phyloP scores from a whole-genome alignment of 2,113 vertebrate genomes.

The Eubucco bourcierii region DNA sequence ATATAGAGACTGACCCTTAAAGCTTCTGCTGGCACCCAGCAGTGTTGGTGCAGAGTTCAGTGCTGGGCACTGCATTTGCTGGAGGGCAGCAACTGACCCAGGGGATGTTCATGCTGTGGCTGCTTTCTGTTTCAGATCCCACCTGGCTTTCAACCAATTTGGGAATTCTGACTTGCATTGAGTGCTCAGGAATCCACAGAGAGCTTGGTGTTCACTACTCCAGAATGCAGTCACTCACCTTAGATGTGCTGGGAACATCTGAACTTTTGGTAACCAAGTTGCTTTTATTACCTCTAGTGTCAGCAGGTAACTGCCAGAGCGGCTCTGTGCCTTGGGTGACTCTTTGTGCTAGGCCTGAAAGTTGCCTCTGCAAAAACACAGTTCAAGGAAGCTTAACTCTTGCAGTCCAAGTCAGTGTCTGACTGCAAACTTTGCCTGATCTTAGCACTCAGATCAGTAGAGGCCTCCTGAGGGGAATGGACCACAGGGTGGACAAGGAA shows the following conservation, averaged over 20 bases:
- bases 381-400: not conserved
- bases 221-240: constrained; percentile 94
- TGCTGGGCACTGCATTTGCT: not conserved
- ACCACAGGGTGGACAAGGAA: no score
- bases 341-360: no score
- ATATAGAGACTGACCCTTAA: not conserved
- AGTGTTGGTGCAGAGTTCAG: not conserved
- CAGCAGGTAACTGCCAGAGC: no score
- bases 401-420: not conserved
- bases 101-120: not conserved
- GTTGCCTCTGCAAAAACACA: no score
- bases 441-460: not conserved
- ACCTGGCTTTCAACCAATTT: constrained; percentile 98
- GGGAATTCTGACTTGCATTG: constrained; percentile 95
- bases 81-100: not conserved
- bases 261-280: constrained; percentile 89
- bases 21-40: not conserved
- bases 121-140: constrained; percentile 81
- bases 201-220: constrained; percentile 98
- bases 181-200: constrained; percentile 97
- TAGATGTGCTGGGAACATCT: constrained; percentile 95
- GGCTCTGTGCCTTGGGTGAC: no score
- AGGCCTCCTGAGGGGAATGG: not conserved
- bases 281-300: not conserved
- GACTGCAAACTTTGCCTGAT: not conserved